Base-by-base conservation (phyloP, 2,113 vertebrate genomes). In the Otus sunia region DNA sequence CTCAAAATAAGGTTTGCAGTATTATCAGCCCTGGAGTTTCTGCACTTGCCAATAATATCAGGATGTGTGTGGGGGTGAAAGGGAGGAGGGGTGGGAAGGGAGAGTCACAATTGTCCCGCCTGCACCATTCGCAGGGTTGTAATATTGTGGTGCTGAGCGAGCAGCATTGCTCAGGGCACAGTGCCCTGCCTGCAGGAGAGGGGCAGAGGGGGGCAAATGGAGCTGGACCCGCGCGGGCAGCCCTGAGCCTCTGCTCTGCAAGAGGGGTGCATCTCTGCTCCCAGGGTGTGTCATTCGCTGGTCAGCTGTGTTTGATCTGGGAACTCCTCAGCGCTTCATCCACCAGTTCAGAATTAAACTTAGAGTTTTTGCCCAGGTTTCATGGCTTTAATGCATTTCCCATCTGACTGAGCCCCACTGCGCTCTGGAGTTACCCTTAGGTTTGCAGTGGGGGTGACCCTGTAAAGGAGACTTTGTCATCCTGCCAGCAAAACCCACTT, bases 181-280 rank as follows among this genome's bases (percentile, higher is more conserved):
- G 10, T 87, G 82, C 77, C 90, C 53, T 58, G 22, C 59, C 34
- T 5, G 8, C 45, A 29, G 66, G n/a, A 53, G 18, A 16, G 26
- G 56, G 39, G 60, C 62, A 18, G 67, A 3, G 53, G 12, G 55
- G 62, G 50, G 15, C 53, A 47, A 23, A 27, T 2, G 16, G 25
- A 55, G 75, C 63, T 20, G 69, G n/a, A 43, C 20, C 59, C 15
- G 37, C 6, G 0, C 3, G 7, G 50, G 32, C 72, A 78, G 18
- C 75, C 18, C 30, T 4, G 2, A 60, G 45, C 60, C 59, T 41
- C 66, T 68, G 60, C 55, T 45, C 68, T 76, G 58, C 25, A 4
- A 3, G 36, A 4, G 0, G 1, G 4, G 9, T 0, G 0, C 12
- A 15, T 27, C 26, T 45, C 49, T 64, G 71, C 37, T 34, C 53